Conservation (phyloP, 2,797 vertebrate genomes). For the Enteromius anoplus region DNA sequence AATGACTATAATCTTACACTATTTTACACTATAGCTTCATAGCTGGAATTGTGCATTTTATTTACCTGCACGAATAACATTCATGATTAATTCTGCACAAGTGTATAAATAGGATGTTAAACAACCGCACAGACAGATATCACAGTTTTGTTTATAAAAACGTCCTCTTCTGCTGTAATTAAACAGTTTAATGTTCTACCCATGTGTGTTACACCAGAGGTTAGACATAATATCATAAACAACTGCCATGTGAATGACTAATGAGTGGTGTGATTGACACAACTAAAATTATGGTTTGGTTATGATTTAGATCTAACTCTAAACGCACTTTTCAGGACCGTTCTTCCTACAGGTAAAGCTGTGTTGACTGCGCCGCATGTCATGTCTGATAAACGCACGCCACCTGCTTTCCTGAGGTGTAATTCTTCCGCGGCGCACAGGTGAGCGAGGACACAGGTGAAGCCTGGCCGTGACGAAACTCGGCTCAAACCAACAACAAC, state of each 20-base stretch:
- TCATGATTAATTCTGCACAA: not conserved
- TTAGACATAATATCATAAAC: not conserved
- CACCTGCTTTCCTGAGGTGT: slow-evolving; percentile 77
- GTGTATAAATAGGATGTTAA: not conserved
- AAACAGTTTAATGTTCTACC: not conserved
- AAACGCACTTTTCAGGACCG: not conserved
- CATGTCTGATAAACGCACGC: slow-evolving; percentile 72
- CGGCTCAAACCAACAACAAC: not conserved
- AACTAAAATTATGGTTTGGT: not conserved
- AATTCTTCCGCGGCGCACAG: slow-evolving; percentile 57
- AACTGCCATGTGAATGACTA: not conserved
- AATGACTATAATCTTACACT: not conserved
- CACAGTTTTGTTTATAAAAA: not conserved
- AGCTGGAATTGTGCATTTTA: not conserved
- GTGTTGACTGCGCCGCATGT: not conserved
- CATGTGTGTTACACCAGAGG: not conserved
- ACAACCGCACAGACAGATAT: not conserved
- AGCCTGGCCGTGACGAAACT: slow-evolving; percentile 1
- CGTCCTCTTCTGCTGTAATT: not conserved
- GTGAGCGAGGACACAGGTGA: slow-evolving; percentile 60
- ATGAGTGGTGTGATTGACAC: not conserved
- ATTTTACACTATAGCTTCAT: too few relatives aligned
- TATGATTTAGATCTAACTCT: not conserved
- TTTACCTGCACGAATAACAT: not conserved
- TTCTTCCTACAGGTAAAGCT: not conserved